phyloP scores from a whole-genome alignment of 2,797 vertebrate genomes.

The Sebastolobus altivelis region DNA sequence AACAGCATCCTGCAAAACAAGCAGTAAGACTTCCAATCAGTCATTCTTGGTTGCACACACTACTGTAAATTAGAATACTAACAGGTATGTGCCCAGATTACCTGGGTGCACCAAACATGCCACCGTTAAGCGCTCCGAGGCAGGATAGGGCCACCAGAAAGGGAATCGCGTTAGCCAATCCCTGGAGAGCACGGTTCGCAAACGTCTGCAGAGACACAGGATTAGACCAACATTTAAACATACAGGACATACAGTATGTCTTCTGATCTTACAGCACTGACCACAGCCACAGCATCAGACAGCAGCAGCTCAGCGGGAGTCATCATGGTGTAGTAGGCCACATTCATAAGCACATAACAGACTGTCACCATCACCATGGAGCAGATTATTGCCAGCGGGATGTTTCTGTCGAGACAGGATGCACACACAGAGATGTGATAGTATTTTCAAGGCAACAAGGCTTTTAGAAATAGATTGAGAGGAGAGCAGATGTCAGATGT shows the following conservation, averaged over 20 bases:
- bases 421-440: background rate
- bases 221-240: background rate
- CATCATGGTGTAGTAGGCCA: slow-evolving; percentile 95
- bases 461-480: background rate
- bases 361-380: slow-evolving; percentile 94
- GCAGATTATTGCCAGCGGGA: slow-evolving; percentile 91
- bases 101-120: slow-evolving; percentile 92
- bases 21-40: background rate
- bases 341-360: slow-evolving; percentile 93
- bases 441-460: background rate
- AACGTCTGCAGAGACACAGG: slow-evolving; percentile 87
- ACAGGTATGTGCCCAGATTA: slow-evolving; percentile 51
- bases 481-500: background rate
- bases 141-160: slow-evolving; percentile 94
- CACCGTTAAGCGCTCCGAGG: slow-evolving; percentile 94
- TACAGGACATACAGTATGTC: too few species aligned
- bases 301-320: slow-evolving; percentile 90
- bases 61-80: too few species aligned
- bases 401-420: slow-evolving; percentile 54
- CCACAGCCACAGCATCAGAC: slow-evolving; percentile 95
- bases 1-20: slow-evolving; percentile 91
- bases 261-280: slow-evolving; percentile 76
- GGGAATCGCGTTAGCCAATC: slow-evolving; percentile 89
- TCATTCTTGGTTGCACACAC: background rate
- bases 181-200: slow-evolving; percentile 89